These are phyloP conservation scores for Chelidonichthys spinosus DNA, from an alignment of 2,797 vertebrate genomes.

Conservation along the genomic window DNA sequence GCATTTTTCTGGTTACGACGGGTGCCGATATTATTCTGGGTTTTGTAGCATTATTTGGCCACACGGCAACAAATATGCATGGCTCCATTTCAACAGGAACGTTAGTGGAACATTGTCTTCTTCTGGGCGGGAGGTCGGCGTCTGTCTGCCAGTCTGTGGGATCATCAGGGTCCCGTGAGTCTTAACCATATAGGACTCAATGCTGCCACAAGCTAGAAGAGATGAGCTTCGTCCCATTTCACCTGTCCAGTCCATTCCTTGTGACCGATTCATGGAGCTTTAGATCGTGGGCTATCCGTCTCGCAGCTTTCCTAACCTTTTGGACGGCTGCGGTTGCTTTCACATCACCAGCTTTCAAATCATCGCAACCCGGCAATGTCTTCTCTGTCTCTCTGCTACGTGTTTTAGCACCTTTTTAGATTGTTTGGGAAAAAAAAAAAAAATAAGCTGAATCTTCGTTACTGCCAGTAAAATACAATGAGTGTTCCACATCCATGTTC, in stretches of 20 bases:
- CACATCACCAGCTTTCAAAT: too few species aligned
- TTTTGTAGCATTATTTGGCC: too few species aligned
- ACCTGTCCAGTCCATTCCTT: neutral
- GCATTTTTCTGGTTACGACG: too few species aligned
- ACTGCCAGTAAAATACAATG: constrained; percentile 13
- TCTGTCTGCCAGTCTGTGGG: neutral
- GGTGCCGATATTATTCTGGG: too few species aligned
- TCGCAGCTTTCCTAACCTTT: neutral
- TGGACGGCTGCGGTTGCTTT: neutral
- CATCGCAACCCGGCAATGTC: neutral
- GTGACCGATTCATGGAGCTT: constrained; percentile 20
- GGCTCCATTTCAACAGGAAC: too few species aligned
- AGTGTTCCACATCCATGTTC: constrained; percentile 25
- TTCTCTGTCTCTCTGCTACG: neutral
- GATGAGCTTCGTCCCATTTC: neutral
- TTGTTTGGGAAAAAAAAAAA: neutral
- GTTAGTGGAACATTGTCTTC: neutral
- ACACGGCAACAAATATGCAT: too few species aligned
- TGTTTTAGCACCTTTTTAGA: neutral
- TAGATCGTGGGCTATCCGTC: neutral
- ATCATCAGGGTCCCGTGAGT: neutral
- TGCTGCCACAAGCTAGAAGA: neutral
- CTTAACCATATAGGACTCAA: neutral
- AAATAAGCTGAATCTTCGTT: constrained; percentile 12
- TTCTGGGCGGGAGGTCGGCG: neutral